Evolutionary conservation across 2,888 invertebrate genomes (phyloP), one percentile per base, ranked within the genome.

Genomic region (Polyploca ridens): DNA sequence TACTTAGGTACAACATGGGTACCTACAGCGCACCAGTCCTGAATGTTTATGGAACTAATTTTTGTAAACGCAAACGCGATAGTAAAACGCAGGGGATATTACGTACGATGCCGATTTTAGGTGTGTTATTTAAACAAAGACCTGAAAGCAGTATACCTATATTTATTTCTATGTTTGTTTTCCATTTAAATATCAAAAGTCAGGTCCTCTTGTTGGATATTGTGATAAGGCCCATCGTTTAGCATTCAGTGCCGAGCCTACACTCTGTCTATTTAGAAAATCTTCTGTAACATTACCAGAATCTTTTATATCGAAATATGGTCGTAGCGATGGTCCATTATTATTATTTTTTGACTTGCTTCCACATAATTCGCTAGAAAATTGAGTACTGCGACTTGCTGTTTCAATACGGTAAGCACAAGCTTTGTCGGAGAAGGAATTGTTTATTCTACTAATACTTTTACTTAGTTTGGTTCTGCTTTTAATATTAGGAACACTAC

Each of bases 151-250:
- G 38, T 14, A 54, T 54, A n/a, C n/a, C n/a, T n/a, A 19, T 19
- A 54, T 54, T 54, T 8, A 3, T 41, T 60, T 38, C 5, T 27
- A 19, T 19, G 58, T 59, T 58, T 62, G 62, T 64, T 46, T 62
- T 59, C 61, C 33, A n/a, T 64, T 38, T 63, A 62, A 38, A 35
- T 44, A 27, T 80, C 75, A 92, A 75, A 92, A 93, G 72, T 93
- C 93, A 33, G 93, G 93, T 10, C 91, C 91, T 67, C 77, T 81
- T 3, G 73, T 67, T 14, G 84, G 83, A 64, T 81, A 77, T 64
- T 76, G 79, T 13, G 87, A 79, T 63, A 92, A 63, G 38, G 90
- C 85, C 93, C 93, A 93, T 57, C 87, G 79, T 69, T 83, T 87
- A 49, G 79, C 81, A 63, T 77, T 76, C 67, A 77, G 69, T 27